Conservation (phyloP, 2,797 vertebrate species). For the Schizopygopsis malacanthus region DNA sequence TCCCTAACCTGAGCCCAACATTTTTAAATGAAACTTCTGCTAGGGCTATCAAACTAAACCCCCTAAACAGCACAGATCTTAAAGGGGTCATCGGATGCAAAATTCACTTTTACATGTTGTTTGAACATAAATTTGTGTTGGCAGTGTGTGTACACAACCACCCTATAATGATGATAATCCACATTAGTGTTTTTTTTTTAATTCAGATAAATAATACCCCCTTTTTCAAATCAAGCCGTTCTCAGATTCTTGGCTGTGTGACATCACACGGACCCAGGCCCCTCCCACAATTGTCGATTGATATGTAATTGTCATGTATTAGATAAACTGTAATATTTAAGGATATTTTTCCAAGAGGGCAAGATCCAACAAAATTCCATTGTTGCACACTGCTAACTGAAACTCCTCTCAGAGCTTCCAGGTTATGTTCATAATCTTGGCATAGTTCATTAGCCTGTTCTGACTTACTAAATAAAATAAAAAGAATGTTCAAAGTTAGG, state of each 20-base stretch:
- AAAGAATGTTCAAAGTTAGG: neutral
- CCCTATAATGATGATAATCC: too few relatives aligned
- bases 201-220: too few relatives aligned
- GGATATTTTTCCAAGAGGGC: neutral
- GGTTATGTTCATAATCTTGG: neutral
- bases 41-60: neutral
- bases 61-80: neutral
- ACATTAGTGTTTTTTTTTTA: too few relatives aligned
- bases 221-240: too few relatives aligned
- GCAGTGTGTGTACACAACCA: too few relatives aligned
- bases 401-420: neutral
- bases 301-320: too few relatives aligned
- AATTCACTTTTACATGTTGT: too few relatives aligned
- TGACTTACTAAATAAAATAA: neutral
- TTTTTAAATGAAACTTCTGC: neutral
- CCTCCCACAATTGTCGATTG: too few relatives aligned
- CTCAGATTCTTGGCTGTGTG: too few relatives aligned
- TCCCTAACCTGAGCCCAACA: neutral
- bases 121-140: too few relatives aligned
- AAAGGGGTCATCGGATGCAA: too few relatives aligned
- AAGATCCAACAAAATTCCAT: neutral
- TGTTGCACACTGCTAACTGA: neutral
- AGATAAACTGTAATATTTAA: neutral
- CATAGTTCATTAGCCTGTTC: neutral
- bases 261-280: too few relatives aligned